Evolutionary conservation across 2,888 invertebrate species (phyloP), one percentile per base, ranked within the genome.

Genomic region (Lasioglossum marginatum): DNA sequence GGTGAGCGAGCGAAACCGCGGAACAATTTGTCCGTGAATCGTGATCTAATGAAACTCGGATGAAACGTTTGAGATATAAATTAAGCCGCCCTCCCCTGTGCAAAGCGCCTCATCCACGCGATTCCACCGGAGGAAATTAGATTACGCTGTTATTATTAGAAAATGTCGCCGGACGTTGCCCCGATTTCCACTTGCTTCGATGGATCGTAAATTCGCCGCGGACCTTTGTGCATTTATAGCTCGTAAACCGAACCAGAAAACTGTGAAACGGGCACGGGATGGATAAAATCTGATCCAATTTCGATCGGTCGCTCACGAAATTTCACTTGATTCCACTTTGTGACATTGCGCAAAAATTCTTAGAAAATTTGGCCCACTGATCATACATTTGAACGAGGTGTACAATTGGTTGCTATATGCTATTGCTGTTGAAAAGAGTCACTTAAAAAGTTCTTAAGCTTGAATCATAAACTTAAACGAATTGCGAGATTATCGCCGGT

Each of bases 1-100:
- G 90, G 90, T 90, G 90, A 90, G 90, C 88, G 88, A 88, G 23
- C 83, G 88, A 79, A 76, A 72, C 70, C 66, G 77, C 82, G 82
- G 74, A 52, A 74, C 87, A 80, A 85, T 88, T 86, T 89, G 77
- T 79, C 86, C 75, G 76, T 68, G 77, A 89, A 89, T 89, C 83
- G 82, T 79, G 85, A 81, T 79, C 79, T 74, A 77, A 79, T 89
- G 77, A 86, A 89, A 86, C 70, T 31, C 70, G 37, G 66, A 45
- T 40, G 73, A 60, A 78, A 77, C 48, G 71, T 73, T 71, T 27
- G 31, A 48, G 60, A 75, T 78, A 78, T 71, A 72, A 77, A 77
- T 86, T 63, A 74, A 68, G 68, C 27, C 23, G 1, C 48, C 2
- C 6, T 16, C 23, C 1, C 0, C 23, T n/a, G 10, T 10, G 10